Evolutionary conservation across 2,888 invertebrate species (phyloP).

Genomic region (Chironomus tentans): DNA sequence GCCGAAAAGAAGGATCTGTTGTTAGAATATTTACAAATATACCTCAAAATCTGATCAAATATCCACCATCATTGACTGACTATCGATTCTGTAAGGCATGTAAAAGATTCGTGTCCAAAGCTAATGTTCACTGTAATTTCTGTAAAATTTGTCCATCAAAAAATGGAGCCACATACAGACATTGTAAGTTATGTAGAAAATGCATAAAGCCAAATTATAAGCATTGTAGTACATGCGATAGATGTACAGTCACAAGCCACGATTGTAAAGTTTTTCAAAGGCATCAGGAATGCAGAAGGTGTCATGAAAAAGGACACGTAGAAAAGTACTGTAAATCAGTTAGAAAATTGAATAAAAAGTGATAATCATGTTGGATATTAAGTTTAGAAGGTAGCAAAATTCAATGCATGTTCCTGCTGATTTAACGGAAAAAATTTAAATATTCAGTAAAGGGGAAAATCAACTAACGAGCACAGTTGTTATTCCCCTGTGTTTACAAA

Average conservation of each 20-base stretch:
- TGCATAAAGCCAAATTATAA: slow-evolving; percentile 81
- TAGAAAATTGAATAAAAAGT: background rate
- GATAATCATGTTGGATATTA: too few species aligned
- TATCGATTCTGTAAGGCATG: slow-evolving; percentile 68
- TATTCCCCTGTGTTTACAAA: too few species aligned
- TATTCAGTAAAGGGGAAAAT: too few species aligned
- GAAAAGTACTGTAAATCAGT: slow-evolving; percentile 34
- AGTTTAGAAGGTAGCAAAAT: too few species aligned
- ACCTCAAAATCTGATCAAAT: slow-evolving; percentile 38
- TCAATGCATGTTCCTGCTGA: too few species aligned
- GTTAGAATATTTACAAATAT: slow-evolving; percentile 84
- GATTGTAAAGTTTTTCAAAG: slow-evolving; percentile 43
- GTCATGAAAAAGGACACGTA: slow-evolving; percentile 36
- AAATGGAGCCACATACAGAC: slow-evolving; percentile 60
- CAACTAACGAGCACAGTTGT: too few species aligned
- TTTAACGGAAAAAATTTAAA: background rate
- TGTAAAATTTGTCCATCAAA: slow-evolving; percentile 66
- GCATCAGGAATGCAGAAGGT: slow-evolving; percentile 38
- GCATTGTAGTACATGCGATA: slow-evolving; percentile 64
- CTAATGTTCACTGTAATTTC: slow-evolving; percentile 65
- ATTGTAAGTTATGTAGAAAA: slow-evolving; percentile 54
- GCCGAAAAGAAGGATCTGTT: slow-evolving; percentile 67
- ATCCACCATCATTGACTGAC: slow-evolving; percentile 46
- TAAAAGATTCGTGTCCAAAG: slow-evolving; percentile 54
- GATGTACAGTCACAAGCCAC: slow-evolving; percentile 52